A percentile compares a stretch with the other conserved stretches of the same genome.
These are phyloP conservation scores for Ceyx erithaca DNA, from an alignment of 2,797 vertebrate species.

Conservation along the genomic window DNA sequence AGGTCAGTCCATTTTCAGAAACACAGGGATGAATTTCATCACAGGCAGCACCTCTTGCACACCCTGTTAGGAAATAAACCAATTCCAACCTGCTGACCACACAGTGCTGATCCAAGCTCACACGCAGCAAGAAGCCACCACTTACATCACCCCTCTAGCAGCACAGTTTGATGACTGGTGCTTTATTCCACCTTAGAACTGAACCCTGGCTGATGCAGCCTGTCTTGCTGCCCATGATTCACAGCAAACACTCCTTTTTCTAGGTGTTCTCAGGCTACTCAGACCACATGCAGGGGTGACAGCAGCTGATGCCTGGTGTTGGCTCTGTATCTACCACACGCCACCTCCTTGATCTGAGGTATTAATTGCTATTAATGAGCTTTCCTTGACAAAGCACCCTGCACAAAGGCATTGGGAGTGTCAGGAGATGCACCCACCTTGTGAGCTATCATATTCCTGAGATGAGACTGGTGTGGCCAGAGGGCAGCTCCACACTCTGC, in stretches of 20 bases:
- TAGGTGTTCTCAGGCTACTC: background rate
- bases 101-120: background rate
- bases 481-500: background rate
- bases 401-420: background rate
- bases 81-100: background rate
- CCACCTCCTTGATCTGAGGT: background rate
- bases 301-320: background rate
- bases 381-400: background rate
- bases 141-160: background rate
- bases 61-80: slow-evolving; percentile 11
- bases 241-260: background rate
- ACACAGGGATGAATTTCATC: background rate
- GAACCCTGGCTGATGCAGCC: background rate
- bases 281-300: background rate
- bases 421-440: background rate
- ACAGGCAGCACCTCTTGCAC: background rate
- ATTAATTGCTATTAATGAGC: background rate
- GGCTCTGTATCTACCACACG: background rate
- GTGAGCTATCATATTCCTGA: background rate
- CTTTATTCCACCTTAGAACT: background rate
- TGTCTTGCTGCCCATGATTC: background rate
- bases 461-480: too few species aligned
- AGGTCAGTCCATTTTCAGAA: background rate
- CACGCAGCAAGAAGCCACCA: background rate
- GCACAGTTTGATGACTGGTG: background rate